phyloP scores from a whole-genome alignment of 35 echinoderm and acorn worm species.

The Heliocidaris tuberculata region DNA sequence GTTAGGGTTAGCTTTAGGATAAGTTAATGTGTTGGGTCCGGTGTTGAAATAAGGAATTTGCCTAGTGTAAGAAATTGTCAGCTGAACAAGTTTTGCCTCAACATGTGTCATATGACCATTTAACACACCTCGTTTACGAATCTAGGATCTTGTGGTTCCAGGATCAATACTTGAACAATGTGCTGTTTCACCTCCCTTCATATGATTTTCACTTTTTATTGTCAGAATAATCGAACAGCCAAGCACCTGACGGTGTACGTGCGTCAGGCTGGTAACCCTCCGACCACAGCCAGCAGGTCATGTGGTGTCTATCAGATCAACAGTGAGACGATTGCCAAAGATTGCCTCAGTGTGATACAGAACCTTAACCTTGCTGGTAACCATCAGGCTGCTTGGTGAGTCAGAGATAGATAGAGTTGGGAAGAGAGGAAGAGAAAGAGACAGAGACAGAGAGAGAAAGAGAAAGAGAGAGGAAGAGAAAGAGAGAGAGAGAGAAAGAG shows the following conservation, averaged over 20 bases:
- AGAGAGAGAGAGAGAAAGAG: too few relatives aligned
- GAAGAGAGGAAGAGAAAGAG: neutral
- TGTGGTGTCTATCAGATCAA: conserved; percentile 62
- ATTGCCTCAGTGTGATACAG: conserved; percentile 76
- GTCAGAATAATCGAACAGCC: conserved; percentile 83
- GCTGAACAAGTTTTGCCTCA: too few relatives aligned
- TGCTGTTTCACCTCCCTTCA: neutral
- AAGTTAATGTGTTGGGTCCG: too few relatives aligned
- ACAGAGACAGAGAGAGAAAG: too few relatives aligned
- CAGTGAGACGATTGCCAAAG: conserved; percentile 57
- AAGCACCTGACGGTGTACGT: conserved; percentile 71
- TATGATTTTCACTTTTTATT: neutral
- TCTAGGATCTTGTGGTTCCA: too few relatives aligned
- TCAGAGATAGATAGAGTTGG: neutral
- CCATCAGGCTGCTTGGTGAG: conserved; percentile 94
- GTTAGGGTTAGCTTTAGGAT: too few relatives aligned
- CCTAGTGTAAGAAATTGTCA: too few relatives aligned
- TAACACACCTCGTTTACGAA: too few relatives aligned
- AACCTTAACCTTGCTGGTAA: conserved; percentile 82
- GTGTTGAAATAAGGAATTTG: too few relatives aligned
- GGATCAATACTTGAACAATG: too few relatives aligned
- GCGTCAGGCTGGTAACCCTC: conserved; percentile 55
- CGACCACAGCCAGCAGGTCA: conserved; percentile 50
- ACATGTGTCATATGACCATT: too few relatives aligned
- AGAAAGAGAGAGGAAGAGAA: neutral